Base-by-base conservation (phyloP, 1,140 invertebrate genomes). In the Scaptomyza pallida region DNA sequence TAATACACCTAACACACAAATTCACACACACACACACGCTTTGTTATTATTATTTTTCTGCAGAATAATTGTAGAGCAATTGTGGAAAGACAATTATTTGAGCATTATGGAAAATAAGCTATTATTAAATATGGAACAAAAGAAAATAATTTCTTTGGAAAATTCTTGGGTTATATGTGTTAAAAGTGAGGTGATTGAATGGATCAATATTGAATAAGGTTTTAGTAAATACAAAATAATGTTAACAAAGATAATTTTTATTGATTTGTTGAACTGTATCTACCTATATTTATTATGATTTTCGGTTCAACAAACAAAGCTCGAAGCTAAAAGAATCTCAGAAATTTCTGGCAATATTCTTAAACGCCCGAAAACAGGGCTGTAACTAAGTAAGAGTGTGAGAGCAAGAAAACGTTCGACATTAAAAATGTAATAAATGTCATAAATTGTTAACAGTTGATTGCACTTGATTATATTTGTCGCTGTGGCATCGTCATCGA, bases 401-500 rank as follows among this genome's bases (percentile, higher is more conserved):
- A 37, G 33, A 0, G 12, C 12, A n/a, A n/a, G 33, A 37, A 41
- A 41, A 43, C 47, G 35, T 15, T 55, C 17, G 45, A 37, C 71
- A 73, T 73, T 57, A 62, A 73, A 70, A 69, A 57, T 70, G 71
- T 73, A 62, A 73, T 73, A 73, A 73, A 73, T 62, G 71, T 70
- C 65, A 73, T 73, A 73, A 73, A 73, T 73, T 73, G 71, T 73
- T 73, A 70, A 73, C 71, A 73, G 71, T 56, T 73, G 64, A 73
- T 73, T 73, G 71, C 71, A 63, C 71, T 73, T 73, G 65, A 73
- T 73, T 73, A 73, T 69, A 67, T 72, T 72, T 47, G 41, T 54
- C 37, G 54, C 43, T 50, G 44, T 26, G 23, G 45, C 54, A 56
- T 43, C 37, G 37, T 51, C 30, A 35, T 55, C 19, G 40, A n/a